Percentiles rank a stretch among this genome's conserved stretches.
Evolutionary conservation across 1,140 invertebrate species (phyloP).

Genomic region (Atta texana): DNA sequence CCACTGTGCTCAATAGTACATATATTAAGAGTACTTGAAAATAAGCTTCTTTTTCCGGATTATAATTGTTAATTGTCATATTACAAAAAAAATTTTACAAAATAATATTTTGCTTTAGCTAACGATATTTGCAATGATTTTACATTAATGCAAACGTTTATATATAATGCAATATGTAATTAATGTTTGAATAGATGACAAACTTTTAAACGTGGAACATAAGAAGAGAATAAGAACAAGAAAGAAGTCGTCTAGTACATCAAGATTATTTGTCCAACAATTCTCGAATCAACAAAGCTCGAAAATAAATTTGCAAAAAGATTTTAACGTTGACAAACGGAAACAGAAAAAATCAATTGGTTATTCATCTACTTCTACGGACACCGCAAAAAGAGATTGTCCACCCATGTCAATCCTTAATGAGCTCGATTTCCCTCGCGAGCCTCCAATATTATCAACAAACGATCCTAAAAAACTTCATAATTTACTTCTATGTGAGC

Average conservation of each 20-base stretch:
- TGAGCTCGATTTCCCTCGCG: neutral
- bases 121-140: neutral
- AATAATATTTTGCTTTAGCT: neutral
- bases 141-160: neutral
- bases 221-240: neutral
- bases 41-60: neutral
- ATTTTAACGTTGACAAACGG: constrained; percentile 1
- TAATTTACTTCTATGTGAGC: constrained; percentile 66
- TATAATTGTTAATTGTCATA: neutral
- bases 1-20: neutral
- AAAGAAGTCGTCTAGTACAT: constrained; percentile 13
- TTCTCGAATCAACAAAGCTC: neutral
- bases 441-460: constrained; percentile 15
- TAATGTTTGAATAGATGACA: neutral
- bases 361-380: constrained; percentile 34
- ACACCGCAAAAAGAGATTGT: constrained; percentile 16
- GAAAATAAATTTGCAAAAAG: constrained; percentile 21
- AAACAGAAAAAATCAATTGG: constrained; percentile 1
- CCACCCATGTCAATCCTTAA: neutral
- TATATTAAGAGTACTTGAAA: constrained; percentile 4
- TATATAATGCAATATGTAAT: neutral
- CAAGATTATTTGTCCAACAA: neutral
- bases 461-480: constrained; percentile 66
- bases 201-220: neutral
- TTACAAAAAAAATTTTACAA: neutral